Evolutionary conservation across 2,113 vertebrate species (phyloP).

Genomic region (Etheostoma spectabile): DNA sequence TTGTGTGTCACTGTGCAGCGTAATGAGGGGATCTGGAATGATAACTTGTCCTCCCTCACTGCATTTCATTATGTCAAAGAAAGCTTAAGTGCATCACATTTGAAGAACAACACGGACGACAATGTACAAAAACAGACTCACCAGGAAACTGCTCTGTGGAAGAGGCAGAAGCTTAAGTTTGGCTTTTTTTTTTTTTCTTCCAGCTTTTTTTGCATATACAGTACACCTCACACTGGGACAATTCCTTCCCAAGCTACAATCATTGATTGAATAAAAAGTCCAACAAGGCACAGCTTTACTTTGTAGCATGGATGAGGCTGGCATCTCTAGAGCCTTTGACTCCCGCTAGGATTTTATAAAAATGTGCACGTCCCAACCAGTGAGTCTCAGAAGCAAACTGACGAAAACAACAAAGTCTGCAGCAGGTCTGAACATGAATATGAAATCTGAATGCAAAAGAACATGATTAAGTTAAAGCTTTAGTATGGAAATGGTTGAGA

Average conservation of each 20-base stretch:
- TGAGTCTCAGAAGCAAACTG: conserved; percentile 36
- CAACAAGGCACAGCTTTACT: conserved; percentile 68
- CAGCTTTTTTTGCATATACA: conserved; percentile 63
- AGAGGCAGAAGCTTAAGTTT: conserved; percentile 50
- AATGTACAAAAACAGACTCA: conserved; percentile 20
- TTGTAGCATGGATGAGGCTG: conserved; percentile 28
- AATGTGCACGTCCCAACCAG: conserved; percentile 60
- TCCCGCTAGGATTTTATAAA: conserved; percentile 56
- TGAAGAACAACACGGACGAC: conserved; percentile 12
- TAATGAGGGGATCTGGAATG: not conserved
- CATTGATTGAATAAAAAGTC: conserved; percentile 25
- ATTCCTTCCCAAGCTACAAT: conserved; percentile 36
- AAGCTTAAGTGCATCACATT: conserved; percentile 5
- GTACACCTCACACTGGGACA: conserved; percentile 44
- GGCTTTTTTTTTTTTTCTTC: conserved; percentile 39
- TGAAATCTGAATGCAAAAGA: conserved; percentile 9
- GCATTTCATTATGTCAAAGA: not conserved
- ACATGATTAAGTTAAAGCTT: conserved; percentile 43
- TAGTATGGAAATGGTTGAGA: not conserved
- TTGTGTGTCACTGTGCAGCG: not conserved
- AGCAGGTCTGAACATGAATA: conserved; percentile 10
- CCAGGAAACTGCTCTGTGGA: conserved; percentile 33
- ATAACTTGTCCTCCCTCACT: not conserved
- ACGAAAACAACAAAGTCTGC: conserved; percentile 17
- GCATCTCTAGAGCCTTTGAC: conserved; percentile 41